Evolutionary conservation across 2,797 vertebrate genomes (phyloP).

Genomic region (Chromobotia macracanthus): DNA sequence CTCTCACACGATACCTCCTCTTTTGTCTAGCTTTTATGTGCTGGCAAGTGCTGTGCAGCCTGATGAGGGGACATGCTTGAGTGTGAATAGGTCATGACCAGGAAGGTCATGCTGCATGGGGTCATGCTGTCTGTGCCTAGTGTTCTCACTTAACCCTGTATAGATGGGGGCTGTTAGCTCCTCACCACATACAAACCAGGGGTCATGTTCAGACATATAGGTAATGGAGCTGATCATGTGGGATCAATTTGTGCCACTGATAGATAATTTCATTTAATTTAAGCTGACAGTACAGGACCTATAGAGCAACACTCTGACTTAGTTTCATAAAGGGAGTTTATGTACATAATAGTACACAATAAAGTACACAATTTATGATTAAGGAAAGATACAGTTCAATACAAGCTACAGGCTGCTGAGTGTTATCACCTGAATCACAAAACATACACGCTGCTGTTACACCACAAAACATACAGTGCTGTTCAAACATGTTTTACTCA

Average conservation of each 20-base stretch:
- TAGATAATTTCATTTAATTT: background rate
- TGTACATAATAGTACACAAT: background rate
- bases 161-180: slow-evolving; percentile 11
- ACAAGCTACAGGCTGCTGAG: background rate
- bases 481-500: too few species aligned
- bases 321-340: background rate
- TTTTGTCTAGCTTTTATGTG: slow-evolving; percentile 41
- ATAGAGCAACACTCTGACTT: background rate
- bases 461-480: too few species aligned
- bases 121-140: slow-evolving; percentile 18
- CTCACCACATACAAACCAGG: slow-evolving; percentile 23
- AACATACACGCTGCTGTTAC: background rate
- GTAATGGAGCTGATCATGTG: slow-evolving; percentile 4
- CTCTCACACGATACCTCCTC: slow-evolving; percentile 37
- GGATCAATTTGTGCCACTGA: background rate
- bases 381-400: background rate
- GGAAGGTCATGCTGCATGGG: slow-evolving; percentile 46
- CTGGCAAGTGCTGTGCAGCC: slow-evolving; percentile 23
- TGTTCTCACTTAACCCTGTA: slow-evolving; percentile 28
- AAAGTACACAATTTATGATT: background rate
- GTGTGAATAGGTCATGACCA: slow-evolving; percentile 40
- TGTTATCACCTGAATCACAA: background rate
- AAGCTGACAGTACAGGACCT: background rate
- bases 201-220: slow-evolving; percentile 6
- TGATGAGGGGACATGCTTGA: slow-evolving; percentile 34